These are phyloP conservation scores for Hypsibius dujardini DNA, from an alignment of 1,140 invertebrate genomes.

Conservation along the genomic window DNA sequence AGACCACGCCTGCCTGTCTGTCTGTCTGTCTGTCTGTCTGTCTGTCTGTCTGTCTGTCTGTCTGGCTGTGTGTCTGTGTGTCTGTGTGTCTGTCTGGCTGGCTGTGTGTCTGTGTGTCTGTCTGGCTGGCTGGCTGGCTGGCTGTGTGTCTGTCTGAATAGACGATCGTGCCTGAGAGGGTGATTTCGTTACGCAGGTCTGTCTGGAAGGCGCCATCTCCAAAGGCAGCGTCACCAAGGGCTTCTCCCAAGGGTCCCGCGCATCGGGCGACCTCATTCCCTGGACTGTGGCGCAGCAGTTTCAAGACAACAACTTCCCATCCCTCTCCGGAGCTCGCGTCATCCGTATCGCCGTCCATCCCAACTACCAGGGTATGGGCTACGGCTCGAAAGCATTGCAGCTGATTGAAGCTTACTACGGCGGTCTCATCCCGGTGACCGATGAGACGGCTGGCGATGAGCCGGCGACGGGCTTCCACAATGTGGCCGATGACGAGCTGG, in stretches of 20 bases:
- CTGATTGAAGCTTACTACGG: conserved; percentile 74
- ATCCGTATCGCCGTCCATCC: conserved; percentile 95
- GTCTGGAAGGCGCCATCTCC: conserved; percentile 83
- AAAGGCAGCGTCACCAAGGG: conserved; percentile 56
- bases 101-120: no score
- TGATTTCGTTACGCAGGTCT: conserved; percentile 42
- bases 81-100: no score
- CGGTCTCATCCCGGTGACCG: conserved; percentile 52
- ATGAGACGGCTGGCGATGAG: conserved; percentile 36
- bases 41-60: no score
- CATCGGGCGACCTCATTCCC: conserved; percentile 87
- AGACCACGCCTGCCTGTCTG: no score
- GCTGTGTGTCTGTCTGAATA: no score
- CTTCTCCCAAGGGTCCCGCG: conserved; percentile 62
- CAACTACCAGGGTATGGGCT: conserved; percentile 94
- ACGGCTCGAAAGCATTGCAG: conserved; percentile 64
- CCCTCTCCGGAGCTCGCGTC: conserved; percentile 69
- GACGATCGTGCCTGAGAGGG: conserved; percentile 16
- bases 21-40: no score
- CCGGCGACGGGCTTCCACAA: conserved; percentile 28
- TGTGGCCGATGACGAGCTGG: conserved; percentile 22
- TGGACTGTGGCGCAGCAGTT: conserved; percentile 95
- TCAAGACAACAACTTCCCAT: conserved; percentile 78
- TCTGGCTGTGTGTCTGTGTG: no score
- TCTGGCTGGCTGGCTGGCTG: no score